Conservation (phyloP, 2,797 vertebrate genomes). For the Siniperca obscura region DNA sequence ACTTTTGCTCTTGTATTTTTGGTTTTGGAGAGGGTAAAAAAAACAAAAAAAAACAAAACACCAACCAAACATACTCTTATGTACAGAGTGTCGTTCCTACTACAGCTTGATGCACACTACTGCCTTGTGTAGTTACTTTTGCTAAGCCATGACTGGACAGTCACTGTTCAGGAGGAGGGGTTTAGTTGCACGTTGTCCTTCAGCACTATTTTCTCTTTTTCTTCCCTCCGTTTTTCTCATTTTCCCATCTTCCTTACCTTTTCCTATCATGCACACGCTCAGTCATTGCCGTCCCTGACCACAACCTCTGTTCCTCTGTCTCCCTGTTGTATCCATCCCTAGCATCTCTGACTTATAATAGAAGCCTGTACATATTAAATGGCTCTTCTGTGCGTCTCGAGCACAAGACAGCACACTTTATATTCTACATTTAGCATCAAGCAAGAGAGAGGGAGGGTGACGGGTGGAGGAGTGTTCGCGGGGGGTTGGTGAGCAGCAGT, state of each 20-base stretch:
- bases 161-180: neutral
- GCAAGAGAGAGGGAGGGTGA: constrained; percentile 40
- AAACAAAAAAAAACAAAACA: neutral
- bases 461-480: constrained; percentile 25
- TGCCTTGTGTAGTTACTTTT: neutral
- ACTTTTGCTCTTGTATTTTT: neutral
- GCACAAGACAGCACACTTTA: constrained; percentile 67
- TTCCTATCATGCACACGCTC: neutral
- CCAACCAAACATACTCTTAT: neutral
- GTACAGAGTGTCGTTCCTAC: neutral
- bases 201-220: neutral
- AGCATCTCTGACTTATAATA: constrained; percentile 54
- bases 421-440: constrained; percentile 75
- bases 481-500: constrained; percentile 38
- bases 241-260: neutral
- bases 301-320: constrained; percentile 22
- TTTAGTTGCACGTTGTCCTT: constrained; percentile 16
- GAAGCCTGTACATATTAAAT: constrained; percentile 68
- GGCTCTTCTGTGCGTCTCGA: constrained; percentile 44
- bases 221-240: neutral
- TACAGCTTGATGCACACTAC: neutral
- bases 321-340: constrained; percentile 37
- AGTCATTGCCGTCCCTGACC: constrained; percentile 1
- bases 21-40: neutral
- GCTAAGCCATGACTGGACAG: constrained; percentile 17